These are phyloP conservation scores for Dynastes hyllus DNA, from an alignment of 2,888 invertebrate genomes.

Conservation along the genomic window DNA sequence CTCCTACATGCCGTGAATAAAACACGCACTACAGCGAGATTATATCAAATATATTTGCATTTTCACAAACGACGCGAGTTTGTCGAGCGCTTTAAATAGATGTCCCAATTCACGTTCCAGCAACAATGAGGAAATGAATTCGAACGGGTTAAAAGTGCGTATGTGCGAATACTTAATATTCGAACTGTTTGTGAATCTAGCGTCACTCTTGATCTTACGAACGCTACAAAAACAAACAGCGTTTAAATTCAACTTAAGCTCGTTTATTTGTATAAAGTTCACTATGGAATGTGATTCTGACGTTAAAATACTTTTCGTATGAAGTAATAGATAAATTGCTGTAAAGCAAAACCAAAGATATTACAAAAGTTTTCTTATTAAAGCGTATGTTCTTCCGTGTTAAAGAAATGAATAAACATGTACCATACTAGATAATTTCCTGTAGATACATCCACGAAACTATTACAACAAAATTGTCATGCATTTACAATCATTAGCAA, in stretches of 20 bases:
- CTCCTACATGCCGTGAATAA: constrained; percentile 36
- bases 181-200: constrained; percentile 22
- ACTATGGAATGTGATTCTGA: constrained; percentile 2
- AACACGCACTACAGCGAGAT: constrained; percentile 27
- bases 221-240: not conserved
- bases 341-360: not conserved
- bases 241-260: not conserved
- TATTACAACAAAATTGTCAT: not conserved
- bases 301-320: not conserved
- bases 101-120: constrained; percentile 49
- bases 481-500: not conserved
- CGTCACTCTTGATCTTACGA: not conserved
- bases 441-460: no score
- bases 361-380: no score
- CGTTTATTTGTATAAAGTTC: not conserved
- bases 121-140: constrained; percentile 50
- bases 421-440: no score
- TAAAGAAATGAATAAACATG: no score
- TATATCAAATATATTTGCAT: constrained; percentile 44
- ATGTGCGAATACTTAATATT: constrained; percentile 43
- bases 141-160: constrained; percentile 23
- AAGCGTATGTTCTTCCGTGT: no score
- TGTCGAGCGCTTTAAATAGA: constrained; percentile 47
- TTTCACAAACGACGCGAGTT: constrained; percentile 38
- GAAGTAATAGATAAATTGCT: not conserved